Evolutionary conservation across 2,113 vertebrate genomes (phyloP).

Genomic region (Centropristis striata): DNA sequence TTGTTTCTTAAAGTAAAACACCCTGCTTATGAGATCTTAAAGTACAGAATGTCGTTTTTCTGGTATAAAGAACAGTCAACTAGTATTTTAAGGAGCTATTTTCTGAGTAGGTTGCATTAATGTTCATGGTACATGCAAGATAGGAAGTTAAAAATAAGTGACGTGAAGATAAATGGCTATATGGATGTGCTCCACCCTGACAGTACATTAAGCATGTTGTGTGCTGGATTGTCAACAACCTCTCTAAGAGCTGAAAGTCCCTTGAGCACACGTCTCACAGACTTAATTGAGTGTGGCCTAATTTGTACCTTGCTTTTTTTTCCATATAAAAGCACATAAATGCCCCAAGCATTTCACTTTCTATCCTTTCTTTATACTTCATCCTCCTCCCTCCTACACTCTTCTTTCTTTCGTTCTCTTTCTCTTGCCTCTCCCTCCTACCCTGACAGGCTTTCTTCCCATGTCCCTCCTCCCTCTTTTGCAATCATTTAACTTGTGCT

Average conservation of each 20-base stretch:
- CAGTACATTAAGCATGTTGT: constrained; percentile 69
- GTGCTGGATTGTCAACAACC: constrained; percentile 71
- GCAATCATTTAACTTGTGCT: constrained; percentile 52
- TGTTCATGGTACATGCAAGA: not conserved
- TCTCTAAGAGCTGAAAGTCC: constrained; percentile 80
- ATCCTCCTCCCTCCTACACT: constrained; percentile 61
- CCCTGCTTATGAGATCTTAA: not conserved
- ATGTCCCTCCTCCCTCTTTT: constrained; percentile 37
- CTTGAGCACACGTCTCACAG: constrained; percentile 74
- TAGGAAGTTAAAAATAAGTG: constrained; percentile 9
- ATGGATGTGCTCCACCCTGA: constrained; percentile 24
- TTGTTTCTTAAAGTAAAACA: not conserved
- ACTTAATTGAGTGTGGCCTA: constrained; percentile 84
- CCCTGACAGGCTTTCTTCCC: constrained; percentile 62
- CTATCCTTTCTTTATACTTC: constrained; percentile 71
- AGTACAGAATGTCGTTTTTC: not conserved
- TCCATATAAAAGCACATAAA: constrained; percentile 78
- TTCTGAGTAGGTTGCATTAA: not conserved
- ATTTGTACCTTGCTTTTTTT: constrained; percentile 81
- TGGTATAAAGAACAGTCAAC: not conserved
- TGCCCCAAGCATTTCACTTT: constrained; percentile 78
- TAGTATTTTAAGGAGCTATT: constrained; percentile 7
- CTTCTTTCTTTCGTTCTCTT: constrained; percentile 32
- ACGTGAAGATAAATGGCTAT: not conserved
- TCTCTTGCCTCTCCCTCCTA: constrained; percentile 46